phyloP scores from a whole-genome alignment of 37 sponge, comb jelly and placozoan genomes.

The Mnemiopsis leidyi region DNA sequence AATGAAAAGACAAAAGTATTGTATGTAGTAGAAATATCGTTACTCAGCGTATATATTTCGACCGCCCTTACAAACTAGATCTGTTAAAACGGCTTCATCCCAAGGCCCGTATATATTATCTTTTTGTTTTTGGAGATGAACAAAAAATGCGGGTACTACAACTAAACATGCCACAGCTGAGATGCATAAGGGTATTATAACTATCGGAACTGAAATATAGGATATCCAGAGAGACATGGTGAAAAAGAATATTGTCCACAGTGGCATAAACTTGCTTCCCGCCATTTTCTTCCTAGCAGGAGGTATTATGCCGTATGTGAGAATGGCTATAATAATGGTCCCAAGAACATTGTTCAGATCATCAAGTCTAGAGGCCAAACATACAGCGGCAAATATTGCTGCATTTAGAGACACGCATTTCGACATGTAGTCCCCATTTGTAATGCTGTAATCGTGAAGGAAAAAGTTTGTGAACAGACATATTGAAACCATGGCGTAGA shows the following conservation, averaged over 20 bases:
- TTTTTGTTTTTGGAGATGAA: constrained; percentile 10
- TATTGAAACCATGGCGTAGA: constrained; percentile 50
- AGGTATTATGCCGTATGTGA: constrained; percentile 75
- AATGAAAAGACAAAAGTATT: too few relatives aligned
- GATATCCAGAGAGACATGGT: not conserved
- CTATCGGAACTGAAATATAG: not conserved
- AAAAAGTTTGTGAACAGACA: constrained; percentile 5
- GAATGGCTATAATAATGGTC: constrained; percentile 72
- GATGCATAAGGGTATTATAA: not conserved
- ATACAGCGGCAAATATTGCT: constrained; percentile 82
- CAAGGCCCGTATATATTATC: constrained; percentile 83
- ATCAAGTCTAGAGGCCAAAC: constrained; percentile 85
- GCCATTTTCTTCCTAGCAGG: constrained; percentile 57
- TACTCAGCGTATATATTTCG: constrained; percentile 27
- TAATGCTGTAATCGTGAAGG: not conserved
- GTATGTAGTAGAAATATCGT: too few relatives aligned
- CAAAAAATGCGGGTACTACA: not conserved
- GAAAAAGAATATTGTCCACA: not conserved
- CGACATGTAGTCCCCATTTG: constrained; percentile 20
- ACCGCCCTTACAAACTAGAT: not conserved
- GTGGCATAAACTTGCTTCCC: not conserved
- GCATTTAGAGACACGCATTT: constrained; percentile 83
- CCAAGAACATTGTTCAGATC: constrained; percentile 71
- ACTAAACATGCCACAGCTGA: not conserved
- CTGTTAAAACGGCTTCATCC: constrained; percentile 80